Evolutionary conservation across 2,888 invertebrate genomes (phyloP), one percentile per base, ranked within the genome.

Genomic region (Vanessa cardui): DNA sequence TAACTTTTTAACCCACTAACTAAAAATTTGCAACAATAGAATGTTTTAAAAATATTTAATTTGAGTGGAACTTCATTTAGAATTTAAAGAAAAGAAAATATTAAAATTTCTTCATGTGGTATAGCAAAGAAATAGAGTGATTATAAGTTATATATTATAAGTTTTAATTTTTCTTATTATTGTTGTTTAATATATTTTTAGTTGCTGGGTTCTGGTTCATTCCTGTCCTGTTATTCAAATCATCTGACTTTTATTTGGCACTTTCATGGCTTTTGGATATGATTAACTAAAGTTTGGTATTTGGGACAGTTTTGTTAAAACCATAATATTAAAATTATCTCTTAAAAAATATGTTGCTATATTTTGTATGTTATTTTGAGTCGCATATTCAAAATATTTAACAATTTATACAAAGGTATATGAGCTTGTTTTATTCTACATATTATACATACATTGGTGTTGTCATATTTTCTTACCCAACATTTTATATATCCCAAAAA

Each of bases 1-100:
- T 71, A 69, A 66, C 72, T 54, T 68, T 73, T 72, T 76, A 76
- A 76, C 74, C 70, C 63, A 76, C 75, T 78, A 78, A 78, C 72
- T 70, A 66, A 66, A 71, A 71, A 62, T 58, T 64, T 67, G 64
- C 68, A 70, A 60, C 59, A 70, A 68, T 56, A 66, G 64, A 68
- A 61, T 50, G 71, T 66, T 31, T 54, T 54, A 52, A 15, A 21
- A 52, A 52, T 52, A 52, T 31, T 26, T 16, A 31, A 54, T 16
- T 54, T 31, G 52, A 54, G 26, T 54, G 26, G 18, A 56, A 56
- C 33, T 12, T 9, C 18, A 15, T 18, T 56, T 18, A 6, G 18
- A 12, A 16, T n/a, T 21, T 21, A 15, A 12, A 12, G 4, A 12
- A 26, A 21, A 21, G 12, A 52, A 4, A 56, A 39, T 56, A 39